Evolutionary conservation across 2,888 invertebrate genomes (phyloP).

Genomic region (Polydesmus complanatus): DNA sequence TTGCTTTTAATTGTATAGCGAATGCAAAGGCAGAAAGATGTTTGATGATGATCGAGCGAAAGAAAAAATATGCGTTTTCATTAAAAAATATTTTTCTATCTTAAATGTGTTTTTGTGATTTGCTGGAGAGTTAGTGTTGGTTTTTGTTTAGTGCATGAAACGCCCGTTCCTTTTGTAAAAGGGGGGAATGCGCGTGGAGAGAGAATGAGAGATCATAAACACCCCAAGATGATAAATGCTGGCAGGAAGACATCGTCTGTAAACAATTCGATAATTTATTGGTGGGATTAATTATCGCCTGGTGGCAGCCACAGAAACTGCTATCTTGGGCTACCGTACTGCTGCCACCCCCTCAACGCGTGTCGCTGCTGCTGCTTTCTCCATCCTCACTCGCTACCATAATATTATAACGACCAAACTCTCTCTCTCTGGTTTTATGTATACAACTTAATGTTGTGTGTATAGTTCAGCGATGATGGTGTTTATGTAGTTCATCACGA

Average conservation of each 20-base stretch:
- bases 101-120: too few relatives aligned
- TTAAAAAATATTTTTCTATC: too few relatives aligned
- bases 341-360: too few relatives aligned
- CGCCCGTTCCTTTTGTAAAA: too few relatives aligned
- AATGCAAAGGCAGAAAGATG: too few relatives aligned
- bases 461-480: background rate
- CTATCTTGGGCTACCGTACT: too few relatives aligned
- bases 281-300: background rate
- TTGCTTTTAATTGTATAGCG: too few relatives aligned
- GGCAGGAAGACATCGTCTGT: background rate
- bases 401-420: background rate
- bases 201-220: background rate
- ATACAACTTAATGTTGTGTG: background rate
- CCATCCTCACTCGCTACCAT: background rate
- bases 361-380: background rate
- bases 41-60: too few relatives aligned
- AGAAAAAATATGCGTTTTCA: too few relatives aligned
- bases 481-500: background rate
- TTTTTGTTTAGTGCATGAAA: too few relatives aligned
- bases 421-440: background rate
- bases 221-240: background rate
- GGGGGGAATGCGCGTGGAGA: too few relatives aligned
- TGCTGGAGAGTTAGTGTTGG: too few relatives aligned
- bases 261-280: background rate
- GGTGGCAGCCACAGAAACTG: background rate